A percentile compares a stretch with the other conserved stretches of the same genome.
phyloP scores from a whole-genome alignment of 1,140 invertebrate genomes.

The Nasonia vitripennis region DNA sequence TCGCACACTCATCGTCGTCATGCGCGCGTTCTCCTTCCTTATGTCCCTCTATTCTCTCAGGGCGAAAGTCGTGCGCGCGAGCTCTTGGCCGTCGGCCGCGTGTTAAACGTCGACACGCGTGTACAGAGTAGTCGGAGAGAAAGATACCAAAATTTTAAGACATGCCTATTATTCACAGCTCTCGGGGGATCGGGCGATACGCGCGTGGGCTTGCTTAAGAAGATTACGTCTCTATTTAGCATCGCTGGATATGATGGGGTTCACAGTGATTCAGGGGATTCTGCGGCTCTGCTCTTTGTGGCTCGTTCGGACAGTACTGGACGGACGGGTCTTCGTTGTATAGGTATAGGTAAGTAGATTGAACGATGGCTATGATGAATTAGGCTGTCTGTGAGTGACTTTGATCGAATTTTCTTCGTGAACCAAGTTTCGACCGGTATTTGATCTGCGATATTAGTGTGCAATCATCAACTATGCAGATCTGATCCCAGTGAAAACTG shows the following conservation, averaged over 20 bases:
- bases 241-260: background rate
- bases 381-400: too few relatives aligned
- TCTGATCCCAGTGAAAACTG: too few relatives aligned
- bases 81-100: background rate
- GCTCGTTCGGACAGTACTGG: background rate
- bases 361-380: too few relatives aligned
- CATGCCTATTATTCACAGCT: background rate
- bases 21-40: background rate
- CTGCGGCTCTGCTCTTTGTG: background rate
- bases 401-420: too few relatives aligned
- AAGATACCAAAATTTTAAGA: background rate
- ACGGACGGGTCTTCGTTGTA: background rate
- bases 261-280: background rate
- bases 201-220: background rate
- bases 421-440: too few relatives aligned
- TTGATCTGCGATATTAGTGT: too few relatives aligned
- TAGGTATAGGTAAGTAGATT: too few relatives aligned
- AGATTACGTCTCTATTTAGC: background rate
- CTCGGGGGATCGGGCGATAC: too few relatives aligned
- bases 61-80: constrained; percentile 16
- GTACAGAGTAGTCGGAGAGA: background rate
- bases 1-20: too few relatives aligned
- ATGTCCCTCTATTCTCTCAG: background rate
- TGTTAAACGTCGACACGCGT: background rate
- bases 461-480: too few relatives aligned